Evolutionary conservation across 1,140 invertebrate species (phyloP), one percentile per base, ranked within the genome.

Genomic region (Anoplophora glabripennis): DNA sequence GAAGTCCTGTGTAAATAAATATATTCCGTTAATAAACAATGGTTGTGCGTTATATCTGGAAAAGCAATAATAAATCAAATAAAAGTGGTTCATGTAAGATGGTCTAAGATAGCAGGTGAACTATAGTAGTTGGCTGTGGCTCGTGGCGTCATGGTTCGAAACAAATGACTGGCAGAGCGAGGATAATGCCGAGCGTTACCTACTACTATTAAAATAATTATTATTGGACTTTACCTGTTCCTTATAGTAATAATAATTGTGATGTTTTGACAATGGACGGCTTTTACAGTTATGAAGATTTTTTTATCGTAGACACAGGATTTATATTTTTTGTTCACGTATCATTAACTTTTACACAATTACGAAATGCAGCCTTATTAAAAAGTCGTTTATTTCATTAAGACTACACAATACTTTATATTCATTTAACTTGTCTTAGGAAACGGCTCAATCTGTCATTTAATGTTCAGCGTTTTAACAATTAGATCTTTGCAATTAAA

Each of bases 141-240:
- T 76, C 74, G 75, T 75, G 75, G 72, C 75, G 74, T 76, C 75
- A 76, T 76, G 75, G 61, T 76, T 76, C 68, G 75, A 74, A 75
- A 71, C 75, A 76, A 76, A 75, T 76, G 75, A 74, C 74, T 76
- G 74, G 59, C 72, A 76, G 73, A 75, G 74, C 75, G 75, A 72
- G 66, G 72, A 75, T 76, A 75, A 74, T 76, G 72, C 71, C 69
- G 70, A 72, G 66, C 67, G 67, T 69, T 67, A 67, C 67, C 66
- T 69, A 68, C 42, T 54, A 54, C 70, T 71, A 74, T 75, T 75
- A 75, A 74, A 75, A 73, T 75, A 75, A 75, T 75, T 74, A 75
- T 71, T 65, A 72, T 72, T 68, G 58, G 65, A 62, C 34, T 55
- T 66, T 66, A 62, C 61, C 59, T 64, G 67, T 73, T 70, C 68